Evolutionary conservation across 2,113 vertebrate genomes (phyloP), one percentile per base, ranked within the genome.

Genomic region (Lepidothrix coronata): DNA sequence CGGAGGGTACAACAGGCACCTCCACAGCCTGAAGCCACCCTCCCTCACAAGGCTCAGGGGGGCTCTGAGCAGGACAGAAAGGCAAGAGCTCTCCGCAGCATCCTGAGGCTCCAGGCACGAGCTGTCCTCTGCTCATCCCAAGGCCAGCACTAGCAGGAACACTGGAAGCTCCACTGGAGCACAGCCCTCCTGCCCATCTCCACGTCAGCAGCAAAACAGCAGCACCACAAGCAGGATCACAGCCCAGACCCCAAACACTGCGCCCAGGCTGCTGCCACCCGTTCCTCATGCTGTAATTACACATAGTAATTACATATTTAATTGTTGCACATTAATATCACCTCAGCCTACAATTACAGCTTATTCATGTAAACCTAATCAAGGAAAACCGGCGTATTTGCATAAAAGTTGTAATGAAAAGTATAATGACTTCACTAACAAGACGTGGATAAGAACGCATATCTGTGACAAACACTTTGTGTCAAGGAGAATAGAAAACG

Each of bases 391-490:
- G 93, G 91, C 81, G 20, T 70, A 93, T 98, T 97, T 98, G 95
- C 97, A 98, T 98, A 97, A 97, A 97, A 98, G 97, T 97, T 96
- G 95, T 97, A 98, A 97, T 96, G 97, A 95, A 95, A 97, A 97
- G 97, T 97, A 96, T 94, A 96, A 97, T 44, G 82, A 97, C 97
- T 97, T 97, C 95, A 93, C 98, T 98, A 98, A 98, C 98, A 98
- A 98, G 97, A 97, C 79, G 81, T 89, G 97, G 98, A 93, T 93
- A 97, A 91, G 97, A 96, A 97, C 19, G 89, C 95, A 5, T 93
- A 87, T 97, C 98, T 97, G 97, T 98, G 98, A 97, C 98, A 98
- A 98, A 98, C 97, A 97, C 96, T 97, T 97, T 96, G 96, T 98
- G 95, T 97, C 98, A 98, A 97, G 95, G 97, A 97, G 97, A 98